Conservation (phyloP, 2,888 invertebrate genomes). For the Lithophane ornitopus region DNA sequence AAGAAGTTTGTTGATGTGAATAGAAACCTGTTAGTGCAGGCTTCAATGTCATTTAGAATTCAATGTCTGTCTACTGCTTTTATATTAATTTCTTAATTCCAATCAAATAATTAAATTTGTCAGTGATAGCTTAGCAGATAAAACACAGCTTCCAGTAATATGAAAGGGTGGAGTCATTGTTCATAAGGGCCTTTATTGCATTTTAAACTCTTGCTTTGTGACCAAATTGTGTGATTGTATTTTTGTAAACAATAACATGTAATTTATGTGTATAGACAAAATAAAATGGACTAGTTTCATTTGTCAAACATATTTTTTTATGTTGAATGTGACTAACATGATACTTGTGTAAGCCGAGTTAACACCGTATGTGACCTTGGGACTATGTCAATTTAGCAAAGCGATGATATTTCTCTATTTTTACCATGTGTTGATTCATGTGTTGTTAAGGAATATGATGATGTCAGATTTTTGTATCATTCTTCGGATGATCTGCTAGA, state of each 20-base stretch:
- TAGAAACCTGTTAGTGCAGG: slow-evolving; percentile 59
- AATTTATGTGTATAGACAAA: slow-evolving; percentile 4
- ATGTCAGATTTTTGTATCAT: slow-evolving; percentile 76
- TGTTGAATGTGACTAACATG: slow-evolving; percentile 10
- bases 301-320: background rate
- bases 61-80: background rate
- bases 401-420: slow-evolving; percentile 77
- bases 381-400: slow-evolving; percentile 75
- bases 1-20: slow-evolving; percentile 53
- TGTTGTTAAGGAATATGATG: slow-evolving; percentile 73
- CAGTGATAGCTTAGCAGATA: slow-evolving; percentile 1
- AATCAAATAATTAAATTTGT: background rate
- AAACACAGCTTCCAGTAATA: background rate
- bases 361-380: slow-evolving; percentile 70
- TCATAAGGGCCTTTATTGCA: background rate
- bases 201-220: slow-evolving; percentile 7
- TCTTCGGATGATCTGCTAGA: slow-evolving; percentile 44
- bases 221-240: background rate
- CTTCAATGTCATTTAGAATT: slow-evolving; percentile 23
- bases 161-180: slow-evolving; percentile 6
- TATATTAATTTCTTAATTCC: background rate
- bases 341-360: slow-evolving; percentile 39
- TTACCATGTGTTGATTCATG: slow-evolving; percentile 76
- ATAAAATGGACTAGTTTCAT: slow-evolving; percentile 6
- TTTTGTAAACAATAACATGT: slow-evolving; percentile 24